Evolutionary conservation across 2,888 invertebrate species (phyloP).

Genomic region (Periphyllus acericola): DNA sequence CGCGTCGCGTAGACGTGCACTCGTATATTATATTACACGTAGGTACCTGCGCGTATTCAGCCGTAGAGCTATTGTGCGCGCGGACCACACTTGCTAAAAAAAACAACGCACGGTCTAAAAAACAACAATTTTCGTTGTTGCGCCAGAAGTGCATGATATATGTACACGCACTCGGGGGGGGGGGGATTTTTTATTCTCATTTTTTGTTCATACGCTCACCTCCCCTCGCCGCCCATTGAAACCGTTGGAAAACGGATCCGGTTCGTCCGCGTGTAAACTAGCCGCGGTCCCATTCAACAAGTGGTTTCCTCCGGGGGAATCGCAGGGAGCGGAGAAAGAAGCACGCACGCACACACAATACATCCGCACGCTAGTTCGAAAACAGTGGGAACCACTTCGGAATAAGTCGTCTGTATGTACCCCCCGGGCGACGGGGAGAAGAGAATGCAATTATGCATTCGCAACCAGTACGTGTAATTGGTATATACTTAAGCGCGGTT

Average conservation of each 20-base stretch:
- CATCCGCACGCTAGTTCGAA: not conserved
- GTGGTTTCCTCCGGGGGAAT: slow-evolving; percentile 34
- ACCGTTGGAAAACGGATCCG: slow-evolving; percentile 51
- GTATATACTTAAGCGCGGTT: not conserved
- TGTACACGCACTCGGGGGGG: not conserved
- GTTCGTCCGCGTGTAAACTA: not conserved
- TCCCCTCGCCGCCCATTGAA: slow-evolving; percentile 17
- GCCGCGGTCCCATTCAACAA: slow-evolving; percentile 37
- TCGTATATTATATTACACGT: not conserved
- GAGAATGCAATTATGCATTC: slow-evolving; percentile 6
- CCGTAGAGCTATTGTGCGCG: not conserved
- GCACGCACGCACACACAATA: not conserved
- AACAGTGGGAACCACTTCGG: slow-evolving; percentile 47
- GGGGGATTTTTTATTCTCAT: not conserved
- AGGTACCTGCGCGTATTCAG: not conserved
- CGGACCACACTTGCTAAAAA: slow-evolving; percentile 36
- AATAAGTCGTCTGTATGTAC: not conserved
- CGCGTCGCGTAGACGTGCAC: not conserved
- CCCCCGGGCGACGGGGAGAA: not conserved
- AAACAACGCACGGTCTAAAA: slow-evolving; percentile 6
- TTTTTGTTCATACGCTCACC: not conserved
- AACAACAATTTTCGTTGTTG: slow-evolving; percentile 31
- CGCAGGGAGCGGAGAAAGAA: not conserved
- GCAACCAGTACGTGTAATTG: not conserved
- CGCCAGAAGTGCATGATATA: not conserved